Evolutionary conservation across 2,797 vertebrate genomes (phyloP).

Genomic region (Danio aesculapii): DNA sequence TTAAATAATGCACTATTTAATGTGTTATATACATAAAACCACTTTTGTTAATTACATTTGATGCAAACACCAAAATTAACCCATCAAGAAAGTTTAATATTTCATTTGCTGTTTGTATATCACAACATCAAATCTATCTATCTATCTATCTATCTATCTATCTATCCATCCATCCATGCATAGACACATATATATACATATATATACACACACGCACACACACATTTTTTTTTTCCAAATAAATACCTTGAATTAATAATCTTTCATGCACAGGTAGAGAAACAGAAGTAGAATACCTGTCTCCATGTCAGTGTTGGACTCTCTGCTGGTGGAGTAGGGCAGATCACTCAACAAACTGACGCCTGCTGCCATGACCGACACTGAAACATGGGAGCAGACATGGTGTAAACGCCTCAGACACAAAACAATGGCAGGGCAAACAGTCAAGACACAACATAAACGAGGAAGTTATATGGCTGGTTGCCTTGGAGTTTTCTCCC

Average conservation of each 20-base stretch:
- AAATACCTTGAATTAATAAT: neutral
- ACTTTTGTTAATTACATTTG: no score
- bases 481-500: conserved; percentile 49
- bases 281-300: conserved; percentile 79
- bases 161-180: no score
- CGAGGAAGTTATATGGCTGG: conserved; percentile 65
- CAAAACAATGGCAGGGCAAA: conserved; percentile 45
- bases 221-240: neutral
- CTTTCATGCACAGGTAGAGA: neutral
- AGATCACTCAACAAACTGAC: conserved; percentile 85
- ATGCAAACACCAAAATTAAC: no score
- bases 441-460: conserved; percentile 50
- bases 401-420: conserved; percentile 58
- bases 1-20: no score
- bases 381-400: conserved; percentile 76
- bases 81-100: no score
- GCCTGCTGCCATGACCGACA: conserved; percentile 88
- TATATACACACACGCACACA: no score
- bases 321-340: conserved; percentile 72
- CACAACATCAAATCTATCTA: no score
- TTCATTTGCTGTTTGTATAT: no score
- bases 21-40: no score
- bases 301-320: conserved; percentile 77
- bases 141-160: no score
- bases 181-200: no score